Conservation (phyloP, 1,140 invertebrate genomes). For the Sitobion miscanthi region DNA sequence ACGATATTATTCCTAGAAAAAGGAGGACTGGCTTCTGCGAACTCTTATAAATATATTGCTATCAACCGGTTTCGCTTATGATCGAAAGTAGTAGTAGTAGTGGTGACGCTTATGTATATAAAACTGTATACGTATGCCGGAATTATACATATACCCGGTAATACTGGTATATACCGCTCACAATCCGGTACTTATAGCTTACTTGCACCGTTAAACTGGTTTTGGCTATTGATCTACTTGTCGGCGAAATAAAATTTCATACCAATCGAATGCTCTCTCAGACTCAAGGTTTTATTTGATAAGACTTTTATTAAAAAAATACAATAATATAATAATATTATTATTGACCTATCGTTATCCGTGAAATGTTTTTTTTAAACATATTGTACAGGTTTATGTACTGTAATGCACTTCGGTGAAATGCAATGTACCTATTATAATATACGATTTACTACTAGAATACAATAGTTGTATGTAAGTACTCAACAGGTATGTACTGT, state of each 20-base stretch:
- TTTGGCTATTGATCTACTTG: conserved; percentile 40
- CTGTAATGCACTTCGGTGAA: background rate
- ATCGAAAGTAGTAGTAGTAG: conserved; percentile 16
- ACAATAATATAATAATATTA: background rate
- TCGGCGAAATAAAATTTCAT: conserved; percentile 19
- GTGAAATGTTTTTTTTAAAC: no score
- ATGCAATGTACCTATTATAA: background rate
- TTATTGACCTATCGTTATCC: background rate
- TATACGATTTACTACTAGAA: background rate
- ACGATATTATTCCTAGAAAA: conserved; percentile 23
- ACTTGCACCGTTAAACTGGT: conserved; percentile 50
- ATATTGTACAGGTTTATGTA: no score
- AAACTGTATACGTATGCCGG: conserved; percentile 3
- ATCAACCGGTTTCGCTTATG: conserved; percentile 35
- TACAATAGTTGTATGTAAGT: background rate
- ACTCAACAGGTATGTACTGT: background rate
- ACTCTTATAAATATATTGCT: background rate
- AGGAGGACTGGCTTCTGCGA: conserved; percentile 7
- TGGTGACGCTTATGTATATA: background rate
- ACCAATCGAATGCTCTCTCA: background rate
- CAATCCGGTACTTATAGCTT: background rate
- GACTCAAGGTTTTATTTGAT: conserved; percentile 32
- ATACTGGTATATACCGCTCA: conserved; percentile 43
- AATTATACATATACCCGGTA: conserved; percentile 24
- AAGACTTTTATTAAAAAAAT: background rate